These are phyloP conservation scores for Mastomys coucha DNA, from an alignment of 2,113 vertebrate genomes.

Conservation along the genomic window DNA sequence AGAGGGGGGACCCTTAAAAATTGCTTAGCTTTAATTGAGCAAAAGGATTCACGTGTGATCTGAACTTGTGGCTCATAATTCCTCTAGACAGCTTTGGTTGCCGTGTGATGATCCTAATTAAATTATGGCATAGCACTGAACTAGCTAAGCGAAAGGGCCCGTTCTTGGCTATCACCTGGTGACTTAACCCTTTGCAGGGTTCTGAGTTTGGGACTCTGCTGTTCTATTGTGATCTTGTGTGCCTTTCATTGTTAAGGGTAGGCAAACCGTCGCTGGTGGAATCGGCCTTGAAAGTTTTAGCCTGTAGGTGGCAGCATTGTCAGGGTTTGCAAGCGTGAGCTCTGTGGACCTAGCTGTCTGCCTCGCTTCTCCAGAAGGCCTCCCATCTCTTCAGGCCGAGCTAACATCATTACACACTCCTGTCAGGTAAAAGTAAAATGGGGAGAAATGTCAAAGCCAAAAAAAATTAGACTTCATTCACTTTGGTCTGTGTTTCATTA, in stretches of 20 bases:
- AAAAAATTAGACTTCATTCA: slow-evolving; percentile 70
- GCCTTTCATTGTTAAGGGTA: not conserved
- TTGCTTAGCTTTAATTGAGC: slow-evolving; percentile 86
- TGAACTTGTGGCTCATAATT: slow-evolving; percentile 84
- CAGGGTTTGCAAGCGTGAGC: slow-evolving; percentile 78
- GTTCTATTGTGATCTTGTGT: not conserved
- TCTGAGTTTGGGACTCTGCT: not conserved
- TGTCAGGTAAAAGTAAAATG: slow-evolving; percentile 73
- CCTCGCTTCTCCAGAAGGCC: not conserved
- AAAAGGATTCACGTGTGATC: slow-evolving; percentile 84
- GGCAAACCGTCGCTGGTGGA: fast-evolving
- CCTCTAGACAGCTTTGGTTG: slow-evolving; percentile 81
- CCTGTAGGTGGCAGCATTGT: slow-evolving; percentile 90
- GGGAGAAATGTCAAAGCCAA: slow-evolving; percentile 69
- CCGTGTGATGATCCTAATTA: slow-evolving; percentile 85
- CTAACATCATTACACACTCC: slow-evolving; percentile 65
- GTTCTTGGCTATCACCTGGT: slow-evolving; percentile 76
- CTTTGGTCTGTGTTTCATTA: slow-evolving; percentile 28
- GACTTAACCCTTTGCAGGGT: slow-evolving; percentile 69
- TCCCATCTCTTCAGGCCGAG: not conserved
- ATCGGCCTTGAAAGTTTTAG: not conserved
- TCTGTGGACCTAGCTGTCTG: fast-evolving
- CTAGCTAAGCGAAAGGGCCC: slow-evolving; percentile 78
- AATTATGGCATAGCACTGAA: slow-evolving; percentile 81
- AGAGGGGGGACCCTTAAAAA: slow-evolving; percentile 65